Evolutionary conservation across 2,888 invertebrate species (phyloP), one percentile per base, ranked within the genome.

Genomic region (Apantesis nais): DNA sequence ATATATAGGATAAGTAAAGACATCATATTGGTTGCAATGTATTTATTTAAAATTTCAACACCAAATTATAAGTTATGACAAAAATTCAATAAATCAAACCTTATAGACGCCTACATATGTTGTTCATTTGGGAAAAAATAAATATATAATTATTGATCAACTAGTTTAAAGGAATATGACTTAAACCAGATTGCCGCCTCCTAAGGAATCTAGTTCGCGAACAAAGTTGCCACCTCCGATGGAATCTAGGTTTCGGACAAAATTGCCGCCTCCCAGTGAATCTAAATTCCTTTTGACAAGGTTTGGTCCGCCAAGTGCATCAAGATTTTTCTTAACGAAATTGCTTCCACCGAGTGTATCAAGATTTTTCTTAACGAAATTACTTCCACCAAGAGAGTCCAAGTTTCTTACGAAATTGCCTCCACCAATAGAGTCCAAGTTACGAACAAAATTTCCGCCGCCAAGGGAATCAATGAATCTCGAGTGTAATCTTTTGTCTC

Each of bases 171-270:
- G 71, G 62, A 71, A 70, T 67, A 62, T 63, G 65, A 62, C 84
- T 89, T 86, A 91, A 65, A 93, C 88, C 70, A 94, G 85, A 85
- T 94, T 94, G 37, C 89, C 90, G 12, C 93, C 94, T 63, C 93
- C 93, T 37, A 94, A 82, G 52, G 90, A 85, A 74, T 93, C 90
- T 37, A 93, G 80, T 74, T 92, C 85, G 66, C 95, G 89, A 12
- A 95, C 90, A 31, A 95, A 89, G 85, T 96, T 95, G 29, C 93
- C 94, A 1, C 95, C 95, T 5, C 96, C 95, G 9, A 96, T 86
- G 3, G 94, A 91, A 78, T 96, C 95, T 65, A 95, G 82, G 77
- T 91, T 92, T 16, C 93, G 86, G 7, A 93, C 91, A n/a, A 95
- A 85, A 78, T 93, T 94, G 19, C 91, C 92, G 3, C 95, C 95